phyloP scores from a whole-genome alignment of 2,797 vertebrate species.

The Sebastes nivosus region DNA sequence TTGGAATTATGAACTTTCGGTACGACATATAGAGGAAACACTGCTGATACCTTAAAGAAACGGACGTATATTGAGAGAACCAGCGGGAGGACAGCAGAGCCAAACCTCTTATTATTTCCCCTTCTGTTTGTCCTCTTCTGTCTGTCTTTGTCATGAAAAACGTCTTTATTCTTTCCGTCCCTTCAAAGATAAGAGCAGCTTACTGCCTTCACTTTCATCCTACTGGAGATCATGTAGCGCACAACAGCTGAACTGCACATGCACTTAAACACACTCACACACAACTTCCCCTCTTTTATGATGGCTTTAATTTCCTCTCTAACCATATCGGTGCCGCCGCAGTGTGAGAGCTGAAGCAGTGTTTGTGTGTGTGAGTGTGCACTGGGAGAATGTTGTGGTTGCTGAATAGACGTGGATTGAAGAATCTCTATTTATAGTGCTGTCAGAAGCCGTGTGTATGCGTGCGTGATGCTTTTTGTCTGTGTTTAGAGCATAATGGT shows the following conservation, averaged over 20 bases:
- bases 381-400: conserved; percentile 15
- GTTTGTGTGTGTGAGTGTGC: conserved; percentile 9
- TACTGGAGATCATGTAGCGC: not conserved
- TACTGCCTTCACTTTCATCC: conserved; percentile 29
- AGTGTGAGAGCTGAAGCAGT: not conserved
- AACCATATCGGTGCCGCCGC: not conserved
- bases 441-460: not conserved
- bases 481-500: not conserved
- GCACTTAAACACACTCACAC: not conserved
- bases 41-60: not conserved
- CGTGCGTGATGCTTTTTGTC: not conserved
- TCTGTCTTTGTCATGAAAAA: conserved; percentile 14
- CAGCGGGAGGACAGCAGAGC: not conserved
- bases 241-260: conserved; percentile 39
- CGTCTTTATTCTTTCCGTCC: not conserved
- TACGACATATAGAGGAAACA: not conserved
- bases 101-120: not conserved
- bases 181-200: conserved; percentile 18
- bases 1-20: not conserved
- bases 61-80: conserved; percentile 3
- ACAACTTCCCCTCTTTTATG: not conserved
- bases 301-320: conserved; percentile 35
- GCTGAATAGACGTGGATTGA: conserved; percentile 14
- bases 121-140: not conserved
- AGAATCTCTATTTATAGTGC: conserved; percentile 38